Base-by-base conservation (phyloP, 2,888 invertebrate species). In the Drosophila eohydei region DNA sequence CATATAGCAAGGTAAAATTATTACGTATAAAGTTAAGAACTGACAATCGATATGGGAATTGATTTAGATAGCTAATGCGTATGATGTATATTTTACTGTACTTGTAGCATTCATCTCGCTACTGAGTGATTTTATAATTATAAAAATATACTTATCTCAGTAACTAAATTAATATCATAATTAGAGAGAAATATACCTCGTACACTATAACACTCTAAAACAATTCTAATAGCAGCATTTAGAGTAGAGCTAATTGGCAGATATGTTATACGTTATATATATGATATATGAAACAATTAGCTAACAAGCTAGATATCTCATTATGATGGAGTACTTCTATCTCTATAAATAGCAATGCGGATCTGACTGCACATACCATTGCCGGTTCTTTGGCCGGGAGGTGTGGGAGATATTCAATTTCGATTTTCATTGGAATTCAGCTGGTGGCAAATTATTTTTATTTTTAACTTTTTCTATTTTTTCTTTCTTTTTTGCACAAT, bases 361-460 rank as follows among this genome's bases (percentile, higher is more conserved):
- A 32, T 65, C 85, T 54, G 62, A 46, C 14, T 41, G 58, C 58
- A 68, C 71, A 70, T 50, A 16, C 16, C 54, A 57, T 54, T 74
- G 68, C 51, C 66, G 72, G 55, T 64, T 76, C 77, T 64, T 61
- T 41, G n/a, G 43, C 5, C n/a, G 2, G 59, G 50, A 59, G 48
- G 51, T 57, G 62, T 48, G 51, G 52, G 46, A 59, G 61, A 43
- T 41, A 69, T 62, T 67, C 63, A 69, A 72, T 67, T 88, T 83
- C 61, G 54, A 76, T 74, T 88, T 89, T 71, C 78, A 78, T 78
- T 83, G 90, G 83, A 89, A 89, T 90, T 79, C 44, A 43, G 32
- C 30, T 62, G 34, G 54, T 34, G 14, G 59, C 16, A 46, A 14
- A 36, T 16, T 54, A 26, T 38, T 12, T 58, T 26, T 52, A 26